Evolutionary conservation across 2,888 invertebrate species (phyloP).

Genomic region (Allygus modestus): DNA sequence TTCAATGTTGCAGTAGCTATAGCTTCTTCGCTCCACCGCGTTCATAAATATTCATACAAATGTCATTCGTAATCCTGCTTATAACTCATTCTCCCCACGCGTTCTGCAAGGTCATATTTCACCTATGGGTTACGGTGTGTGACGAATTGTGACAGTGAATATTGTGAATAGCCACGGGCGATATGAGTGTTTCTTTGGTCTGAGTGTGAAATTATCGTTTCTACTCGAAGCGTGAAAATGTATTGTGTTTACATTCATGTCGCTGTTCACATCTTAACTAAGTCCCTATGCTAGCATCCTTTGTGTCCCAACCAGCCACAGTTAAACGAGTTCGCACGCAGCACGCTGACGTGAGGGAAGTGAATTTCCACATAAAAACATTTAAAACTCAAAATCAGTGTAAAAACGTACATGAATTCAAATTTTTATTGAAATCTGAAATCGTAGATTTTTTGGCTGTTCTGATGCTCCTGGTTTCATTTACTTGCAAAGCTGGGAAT

Average conservation of each 20-base stretch:
- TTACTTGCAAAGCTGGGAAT: too few species aligned
- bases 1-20: background rate
- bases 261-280: background rate
- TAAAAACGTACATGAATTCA: too few species aligned
- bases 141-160: background rate
- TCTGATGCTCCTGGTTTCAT: too few species aligned
- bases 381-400: too few species aligned
- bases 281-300: too few species aligned
- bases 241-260: background rate
- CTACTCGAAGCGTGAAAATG: background rate
- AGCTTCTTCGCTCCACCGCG: background rate
- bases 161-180: background rate
- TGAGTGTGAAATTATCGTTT: background rate
- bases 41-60: constrained; percentile 19
- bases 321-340: too few species aligned
- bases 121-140: background rate
- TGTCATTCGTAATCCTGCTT: background rate
- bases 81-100: background rate
- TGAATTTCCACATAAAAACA: too few species aligned
- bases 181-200: background rate
- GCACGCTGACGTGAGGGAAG: too few species aligned
- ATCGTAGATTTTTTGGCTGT: too few species aligned
- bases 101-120: constrained; percentile 9
- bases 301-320: too few species aligned
- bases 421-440: too few species aligned